A percentile compares a stretch with the other conserved stretches of the same genome.
phyloP scores from a whole-genome alignment of 2,888 invertebrate genomes.

The Nephrotoma guestfalica region DNA sequence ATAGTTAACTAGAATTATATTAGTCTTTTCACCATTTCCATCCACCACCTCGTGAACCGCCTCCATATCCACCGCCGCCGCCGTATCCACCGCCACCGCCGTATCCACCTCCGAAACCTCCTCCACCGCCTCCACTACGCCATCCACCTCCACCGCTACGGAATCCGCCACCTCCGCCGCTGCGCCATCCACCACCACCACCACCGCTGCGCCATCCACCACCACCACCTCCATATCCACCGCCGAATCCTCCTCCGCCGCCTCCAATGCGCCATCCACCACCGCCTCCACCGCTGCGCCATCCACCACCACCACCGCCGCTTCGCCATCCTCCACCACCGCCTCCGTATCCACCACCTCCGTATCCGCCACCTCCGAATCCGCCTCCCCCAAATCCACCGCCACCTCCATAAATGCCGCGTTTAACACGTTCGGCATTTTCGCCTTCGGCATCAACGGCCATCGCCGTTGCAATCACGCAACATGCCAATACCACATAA shows the following conservation, averaged over 20 bases:
- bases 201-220: neutral
- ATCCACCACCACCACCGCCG: neutral
- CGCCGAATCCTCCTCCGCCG: neutral
- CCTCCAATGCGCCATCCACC: neutral
- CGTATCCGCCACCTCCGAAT: neutral
- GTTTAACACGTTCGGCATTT: neutral
- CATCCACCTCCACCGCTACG: neutral
- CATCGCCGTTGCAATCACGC: neutral
- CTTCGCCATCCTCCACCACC: neutral
- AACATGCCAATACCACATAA: neutral
- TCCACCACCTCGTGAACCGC: too few relatives aligned
- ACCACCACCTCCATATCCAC: neutral
- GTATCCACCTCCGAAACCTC: neutral
- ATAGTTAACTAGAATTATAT: too few relatives aligned
- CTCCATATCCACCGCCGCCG: too few relatives aligned
- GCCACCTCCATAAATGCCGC: neutral
- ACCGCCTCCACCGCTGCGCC: neutral
- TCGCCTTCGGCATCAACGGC: neutral
- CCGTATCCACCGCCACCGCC: too few relatives aligned
- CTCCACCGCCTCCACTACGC: neutral
- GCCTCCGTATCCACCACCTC: neutral
- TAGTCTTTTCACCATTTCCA: too few relatives aligned
- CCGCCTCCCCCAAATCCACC: neutral
- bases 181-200: neutral
- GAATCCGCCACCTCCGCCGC: too few relatives aligned